Conservation (phyloP, 64 coral and sea anemone species). For the Pachyseris speciosa region DNA sequence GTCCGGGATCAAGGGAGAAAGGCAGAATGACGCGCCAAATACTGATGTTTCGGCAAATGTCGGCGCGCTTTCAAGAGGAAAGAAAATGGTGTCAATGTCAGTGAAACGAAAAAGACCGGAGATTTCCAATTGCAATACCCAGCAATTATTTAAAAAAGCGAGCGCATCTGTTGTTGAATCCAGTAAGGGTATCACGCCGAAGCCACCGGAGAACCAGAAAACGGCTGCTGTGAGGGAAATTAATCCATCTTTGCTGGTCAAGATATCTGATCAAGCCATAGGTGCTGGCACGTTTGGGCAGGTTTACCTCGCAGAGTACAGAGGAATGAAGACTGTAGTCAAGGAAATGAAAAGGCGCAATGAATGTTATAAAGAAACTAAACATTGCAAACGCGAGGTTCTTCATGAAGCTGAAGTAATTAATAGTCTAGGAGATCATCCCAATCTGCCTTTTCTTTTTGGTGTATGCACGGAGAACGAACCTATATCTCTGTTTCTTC, state of each 20-base stretch:
- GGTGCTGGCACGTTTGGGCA: not conserved
- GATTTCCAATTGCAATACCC: not conserved
- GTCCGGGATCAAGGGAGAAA: not conserved
- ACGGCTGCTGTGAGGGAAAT: not conserved
- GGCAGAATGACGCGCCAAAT: not conserved
- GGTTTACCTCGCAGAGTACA: not conserved
- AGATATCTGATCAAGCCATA: not conserved
- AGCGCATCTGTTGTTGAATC: not conserved
- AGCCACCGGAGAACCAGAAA: not conserved
- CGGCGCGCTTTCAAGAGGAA: not conserved
- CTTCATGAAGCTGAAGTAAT: not conserved
- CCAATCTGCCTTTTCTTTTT: too few relatives aligned
- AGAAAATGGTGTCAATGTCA: not conserved
- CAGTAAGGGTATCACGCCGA: not conserved
- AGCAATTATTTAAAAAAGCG: not conserved
- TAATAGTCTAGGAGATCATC: conserved; percentile 26
- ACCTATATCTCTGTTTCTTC: not conserved
- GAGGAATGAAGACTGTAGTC: conserved; percentile 22
- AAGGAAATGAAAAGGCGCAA: conserved; percentile 37
- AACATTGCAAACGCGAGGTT: conserved; percentile 11
- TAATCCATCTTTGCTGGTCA: not conserved
- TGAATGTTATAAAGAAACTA: not conserved
- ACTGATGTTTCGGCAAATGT: not conserved
- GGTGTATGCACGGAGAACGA: not conserved
- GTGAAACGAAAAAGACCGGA: not conserved